Conservation (phyloP, 1,140 invertebrate genomes). For the Nephotettix cincticeps region DNA sequence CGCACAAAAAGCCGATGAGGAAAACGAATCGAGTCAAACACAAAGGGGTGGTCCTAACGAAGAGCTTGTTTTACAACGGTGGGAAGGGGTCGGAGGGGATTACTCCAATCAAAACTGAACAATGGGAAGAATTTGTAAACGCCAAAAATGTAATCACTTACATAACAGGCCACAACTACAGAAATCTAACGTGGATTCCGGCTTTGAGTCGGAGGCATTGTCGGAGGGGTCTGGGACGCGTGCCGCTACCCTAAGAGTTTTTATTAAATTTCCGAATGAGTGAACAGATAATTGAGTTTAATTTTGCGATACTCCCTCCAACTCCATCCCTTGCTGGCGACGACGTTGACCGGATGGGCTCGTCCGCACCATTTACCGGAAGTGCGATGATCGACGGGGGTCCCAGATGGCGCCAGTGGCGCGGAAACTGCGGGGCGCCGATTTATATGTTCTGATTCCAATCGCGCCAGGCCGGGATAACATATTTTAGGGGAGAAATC, state of each 20-base stretch:
- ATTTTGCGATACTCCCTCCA: background rate
- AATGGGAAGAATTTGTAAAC: slow-evolving; percentile 6
- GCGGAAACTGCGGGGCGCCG: background rate
- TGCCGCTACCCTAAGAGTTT: background rate
- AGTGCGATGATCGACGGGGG: background rate
- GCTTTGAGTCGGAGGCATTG: background rate
- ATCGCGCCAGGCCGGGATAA: too few species aligned
- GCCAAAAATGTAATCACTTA: slow-evolving; percentile 9
- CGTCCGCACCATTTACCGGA: slow-evolving; percentile 1
- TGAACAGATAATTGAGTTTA: slow-evolving; percentile 18
- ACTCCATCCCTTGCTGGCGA: background rate
- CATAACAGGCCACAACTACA: background rate
- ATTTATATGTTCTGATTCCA: too few species aligned
- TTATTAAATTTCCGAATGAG: slow-evolving; percentile 21
- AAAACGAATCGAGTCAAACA: background rate
- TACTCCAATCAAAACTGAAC: slow-evolving; percentile 5
- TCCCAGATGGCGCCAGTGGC: slow-evolving; percentile 1
- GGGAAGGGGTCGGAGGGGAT: background rate
- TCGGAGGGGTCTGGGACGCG: too few species aligned
- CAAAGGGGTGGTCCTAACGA: slow-evolving; percentile 7
- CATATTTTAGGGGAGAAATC: too few species aligned
- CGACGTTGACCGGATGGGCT: background rate
- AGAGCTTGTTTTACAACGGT: background rate
- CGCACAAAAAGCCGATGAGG: too few species aligned
- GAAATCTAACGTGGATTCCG: background rate